A percentile compares a stretch with the other conserved stretches of the same genome.
These are phyloP conservation scores for Arctocebus calabarensis DNA, from an alignment of 2,797 vertebrate genomes.

Conservation along the genomic window DNA sequence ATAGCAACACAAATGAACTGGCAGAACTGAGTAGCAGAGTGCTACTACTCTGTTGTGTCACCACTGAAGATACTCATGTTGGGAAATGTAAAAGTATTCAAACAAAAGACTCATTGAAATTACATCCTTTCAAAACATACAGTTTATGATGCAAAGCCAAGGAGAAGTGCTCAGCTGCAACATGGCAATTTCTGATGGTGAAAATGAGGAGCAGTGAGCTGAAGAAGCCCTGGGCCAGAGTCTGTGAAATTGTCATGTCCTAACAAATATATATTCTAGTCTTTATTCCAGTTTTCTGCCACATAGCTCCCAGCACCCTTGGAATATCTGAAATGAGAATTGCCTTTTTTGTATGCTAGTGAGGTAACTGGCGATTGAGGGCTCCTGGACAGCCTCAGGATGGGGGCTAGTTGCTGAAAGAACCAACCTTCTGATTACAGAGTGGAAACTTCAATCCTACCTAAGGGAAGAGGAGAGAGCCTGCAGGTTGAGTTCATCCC, in stretches of 20 bases:
- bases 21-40: not conserved
- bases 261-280: not conserved
- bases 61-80: not conserved
- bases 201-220: not conserved
- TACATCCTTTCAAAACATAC: not conserved
- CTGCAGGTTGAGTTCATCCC: not conserved
- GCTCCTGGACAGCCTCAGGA: not conserved
- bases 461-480: not conserved
- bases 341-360: not conserved
- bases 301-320: not conserved
- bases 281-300: not conserved
- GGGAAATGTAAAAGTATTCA: not conserved
- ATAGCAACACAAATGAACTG: not conserved
- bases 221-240: not conserved
- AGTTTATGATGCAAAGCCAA: conserved; percentile 1
- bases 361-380: not conserved
- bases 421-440: not conserved
- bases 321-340: not conserved
- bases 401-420: not conserved
- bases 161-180: not conserved
- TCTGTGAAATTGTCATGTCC: not conserved
- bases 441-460: not conserved
- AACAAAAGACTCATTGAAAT: conserved; percentile 31
- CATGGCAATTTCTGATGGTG: not conserved
- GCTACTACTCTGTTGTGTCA: not conserved